Evolutionary conservation across 2,797 vertebrate species (phyloP), one percentile per base, ranked within the genome.

Genomic region (Notolabrus celidotus): DNA sequence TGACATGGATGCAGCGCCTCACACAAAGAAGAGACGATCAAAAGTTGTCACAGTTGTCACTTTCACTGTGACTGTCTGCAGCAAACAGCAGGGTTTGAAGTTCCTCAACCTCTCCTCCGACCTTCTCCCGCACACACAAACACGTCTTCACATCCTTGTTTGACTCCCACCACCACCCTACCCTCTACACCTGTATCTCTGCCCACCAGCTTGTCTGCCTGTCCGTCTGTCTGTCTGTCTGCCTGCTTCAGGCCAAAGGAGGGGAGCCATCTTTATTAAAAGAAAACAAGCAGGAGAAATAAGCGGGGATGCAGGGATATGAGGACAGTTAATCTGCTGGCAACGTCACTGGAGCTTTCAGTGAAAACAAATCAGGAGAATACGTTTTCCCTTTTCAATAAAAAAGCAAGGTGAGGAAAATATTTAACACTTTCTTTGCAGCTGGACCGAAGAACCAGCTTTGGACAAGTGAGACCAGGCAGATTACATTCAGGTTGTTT

Each of bases 201-300:
- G 33, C 63, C 62, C 79, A 81, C 77, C 71, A 77, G 53, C 67
- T 55, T 0, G 57, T 65, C 63, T 75, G 62, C 58, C 57, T 20
- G 14, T 59, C 70, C 56, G 72, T 55, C 57, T 34, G 55, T 71
- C 57, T 29, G 68, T 51, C 73, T 43, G 67, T 66, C 57, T 39
- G 70, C 36, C 46, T 60, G 59, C 79, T 67, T 52, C 62, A 55
- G 62, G 75, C 70, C 76, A 47, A 58, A 74, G 80, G 75, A 83
- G 84, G 79, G 54, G 69, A 42, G 85, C 52, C 54, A 61, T 63
- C 51, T 86, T 91, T 93, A 93, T 93, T 92, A 93, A 94, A 94
- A 92, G 89, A 90, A 92, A 94, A 93, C 92, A 94, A 74, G 63
- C 71, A 69, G 64, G 58, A 68, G 62, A 79, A 89, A 84, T 79